phyloP scores from a whole-genome alignment of 2,888 invertebrate species.

The Chrysodeixis includens region DNA sequence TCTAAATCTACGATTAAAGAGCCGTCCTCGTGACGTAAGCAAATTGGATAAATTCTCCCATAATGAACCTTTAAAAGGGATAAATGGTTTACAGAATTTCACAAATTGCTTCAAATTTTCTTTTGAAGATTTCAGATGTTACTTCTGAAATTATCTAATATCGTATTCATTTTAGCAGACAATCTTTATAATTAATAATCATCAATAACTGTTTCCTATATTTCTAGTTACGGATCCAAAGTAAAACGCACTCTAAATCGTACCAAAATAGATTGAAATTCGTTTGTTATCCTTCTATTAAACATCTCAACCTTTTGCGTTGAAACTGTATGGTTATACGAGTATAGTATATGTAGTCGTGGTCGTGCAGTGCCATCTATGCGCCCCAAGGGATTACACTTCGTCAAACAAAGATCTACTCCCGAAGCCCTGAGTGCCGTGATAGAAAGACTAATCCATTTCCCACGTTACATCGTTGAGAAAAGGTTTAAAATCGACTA shows the following conservation, averaged over 20 bases:
- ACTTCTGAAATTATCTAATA: slow-evolving; percentile 30
- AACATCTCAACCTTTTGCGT: not conserved
- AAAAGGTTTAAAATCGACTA: slow-evolving; percentile 38
- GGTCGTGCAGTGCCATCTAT: slow-evolving; percentile 28
- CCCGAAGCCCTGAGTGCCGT: slow-evolving; percentile 33
- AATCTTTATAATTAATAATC: too few relatives aligned
- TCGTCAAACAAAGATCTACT: slow-evolving; percentile 54
- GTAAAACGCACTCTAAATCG: not conserved
- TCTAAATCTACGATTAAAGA: slow-evolving; percentile 24
- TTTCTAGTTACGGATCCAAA: not conserved
- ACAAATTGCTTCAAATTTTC: slow-evolving; percentile 31
- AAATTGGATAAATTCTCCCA: slow-evolving; percentile 43
- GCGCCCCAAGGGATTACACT: slow-evolving; percentile 52
- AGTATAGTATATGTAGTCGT: slow-evolving; percentile 41
- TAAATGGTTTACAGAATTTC: slow-evolving; percentile 33
- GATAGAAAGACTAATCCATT: slow-evolving; percentile 49
- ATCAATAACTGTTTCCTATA: not conserved
- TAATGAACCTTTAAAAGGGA: slow-evolving; percentile 39
- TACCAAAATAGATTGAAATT: not conserved
- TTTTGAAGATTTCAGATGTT: slow-evolving; percentile 30
- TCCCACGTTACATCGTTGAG: slow-evolving; percentile 42
- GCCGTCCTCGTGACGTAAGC: slow-evolving; percentile 39
- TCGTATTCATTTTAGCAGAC: not conserved
- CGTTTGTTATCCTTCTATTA: not conserved
- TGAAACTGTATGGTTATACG: not conserved